Percentiles rank a stretch among this genome's conserved stretches.
Conservation (phyloP, 2,888 invertebrate genomes). For the Drosophila sordidula region DNA sequence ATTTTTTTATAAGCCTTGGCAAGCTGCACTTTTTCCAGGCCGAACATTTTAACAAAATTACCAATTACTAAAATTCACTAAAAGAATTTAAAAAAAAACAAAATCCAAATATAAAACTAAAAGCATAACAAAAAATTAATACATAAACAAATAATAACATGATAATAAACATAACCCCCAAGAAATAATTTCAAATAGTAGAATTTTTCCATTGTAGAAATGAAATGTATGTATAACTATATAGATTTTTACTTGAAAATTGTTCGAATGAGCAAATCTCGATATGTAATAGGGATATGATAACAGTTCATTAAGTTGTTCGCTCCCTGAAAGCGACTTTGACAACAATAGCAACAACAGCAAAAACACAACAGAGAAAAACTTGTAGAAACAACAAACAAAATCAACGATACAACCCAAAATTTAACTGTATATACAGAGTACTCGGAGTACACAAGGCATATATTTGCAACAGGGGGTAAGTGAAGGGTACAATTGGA, state of each 20-base stretch:
- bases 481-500: constrained; percentile 22
- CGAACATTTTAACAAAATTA: constrained; percentile 75
- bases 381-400: constrained; percentile 36
- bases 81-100: constrained; percentile 17
- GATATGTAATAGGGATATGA: constrained; percentile 21
- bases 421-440: constrained; percentile 57
- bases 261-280: constrained; percentile 36
- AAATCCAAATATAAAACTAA: constrained; percentile 29
- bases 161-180: constrained; percentile 41
- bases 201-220: constrained; percentile 74
- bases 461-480: constrained; percentile 29
- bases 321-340: neutral
- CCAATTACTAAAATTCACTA: constrained; percentile 47
- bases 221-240: constrained; percentile 69
- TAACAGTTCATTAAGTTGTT: constrained; percentile 12
- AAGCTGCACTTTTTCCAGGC: constrained; percentile 71
- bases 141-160: constrained; percentile 25
- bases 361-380: constrained; percentile 8
- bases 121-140: constrained; percentile 25
- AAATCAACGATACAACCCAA: constrained; percentile 17
- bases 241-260: constrained; percentile 70
- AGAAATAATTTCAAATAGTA: constrained; percentile 69
- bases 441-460: constrained; percentile 37
- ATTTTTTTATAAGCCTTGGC: constrained; percentile 78
- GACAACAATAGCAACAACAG: constrained; percentile 16